Conservation (phyloP, 2,888 invertebrate species). For the Caenorhabditis sp. region DNA sequence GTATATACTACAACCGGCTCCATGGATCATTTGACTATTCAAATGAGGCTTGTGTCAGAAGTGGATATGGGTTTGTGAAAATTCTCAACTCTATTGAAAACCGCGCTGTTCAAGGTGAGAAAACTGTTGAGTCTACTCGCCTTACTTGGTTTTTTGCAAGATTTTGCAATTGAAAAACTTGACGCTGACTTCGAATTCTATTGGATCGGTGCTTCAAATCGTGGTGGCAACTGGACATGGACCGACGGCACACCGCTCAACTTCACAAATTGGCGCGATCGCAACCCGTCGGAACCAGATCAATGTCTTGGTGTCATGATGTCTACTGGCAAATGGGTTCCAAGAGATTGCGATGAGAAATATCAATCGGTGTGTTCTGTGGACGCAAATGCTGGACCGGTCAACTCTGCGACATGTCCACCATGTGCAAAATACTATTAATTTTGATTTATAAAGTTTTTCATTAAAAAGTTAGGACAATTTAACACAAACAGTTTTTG, state of each 20-base stretch:
- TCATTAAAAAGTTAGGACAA: neutral
- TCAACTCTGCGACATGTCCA: slow-evolving; percentile 15
- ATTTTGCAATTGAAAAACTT: slow-evolving; percentile 17
- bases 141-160: slow-evolving; percentile 14
- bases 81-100: slow-evolving; percentile 23
- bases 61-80: slow-evolving; percentile 13
- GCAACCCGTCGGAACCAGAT: neutral
- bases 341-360: slow-evolving; percentile 9
- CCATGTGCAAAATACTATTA: slow-evolving; percentile 12
- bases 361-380: slow-evolving; percentile 26
- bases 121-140: neutral
- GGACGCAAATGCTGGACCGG: slow-evolving; percentile 6
- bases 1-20: slow-evolving; percentile 20
- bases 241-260: slow-evolving; percentile 12
- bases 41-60: slow-evolving; percentile 5
- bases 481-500: slow-evolving; percentile 74
- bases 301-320: slow-evolving; percentile 4
- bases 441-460: neutral
- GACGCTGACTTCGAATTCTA: slow-evolving; percentile 30
- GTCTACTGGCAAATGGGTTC: slow-evolving; percentile 23
- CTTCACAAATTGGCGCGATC: slow-evolving; percentile 13
- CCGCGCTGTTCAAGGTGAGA: slow-evolving; percentile 23
- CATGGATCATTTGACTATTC: slow-evolving; percentile 17
- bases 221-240: slow-evolving; percentile 14
- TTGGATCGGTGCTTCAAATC: slow-evolving; percentile 24